phyloP scores from a whole-genome alignment of 2,113 vertebrate species.

The Delphinapterus leucas region DNA sequence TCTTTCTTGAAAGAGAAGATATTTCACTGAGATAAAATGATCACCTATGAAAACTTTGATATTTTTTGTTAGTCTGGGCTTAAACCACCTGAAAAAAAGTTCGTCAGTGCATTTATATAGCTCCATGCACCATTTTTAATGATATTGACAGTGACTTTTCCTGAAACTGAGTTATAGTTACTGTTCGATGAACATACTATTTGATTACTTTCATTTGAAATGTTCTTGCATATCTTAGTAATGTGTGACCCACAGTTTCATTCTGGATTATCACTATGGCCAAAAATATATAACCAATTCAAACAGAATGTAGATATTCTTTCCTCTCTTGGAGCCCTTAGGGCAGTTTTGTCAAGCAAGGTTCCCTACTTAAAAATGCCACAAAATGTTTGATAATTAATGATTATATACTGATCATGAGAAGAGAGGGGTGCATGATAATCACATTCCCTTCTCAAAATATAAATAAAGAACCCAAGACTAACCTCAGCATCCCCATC shows the following conservation, averaged over 20 bases:
- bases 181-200: background rate
- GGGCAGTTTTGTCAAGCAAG: background rate
- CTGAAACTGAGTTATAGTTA: background rate
- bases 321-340: background rate
- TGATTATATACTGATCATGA: background rate
- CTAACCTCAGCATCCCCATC: background rate
- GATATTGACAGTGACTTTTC: background rate
- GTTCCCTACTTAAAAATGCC: background rate
- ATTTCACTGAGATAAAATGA: background rate
- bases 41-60: background rate
- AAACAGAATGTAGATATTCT: background rate
- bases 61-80: background rate
- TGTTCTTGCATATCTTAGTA: background rate
- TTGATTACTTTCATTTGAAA: background rate
- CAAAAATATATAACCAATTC: background rate
- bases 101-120: background rate
- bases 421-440: background rate
- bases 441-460: background rate
- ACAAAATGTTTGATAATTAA: background rate
- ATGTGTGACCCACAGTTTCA: background rate
- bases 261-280: background rate
- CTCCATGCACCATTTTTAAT: background rate
- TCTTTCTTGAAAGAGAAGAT: background rate
- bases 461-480: constrained; percentile 14
- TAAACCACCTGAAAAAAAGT: background rate